A percentile compares a stretch with the other conserved stretches of the same genome.
These are phyloP conservation scores for Tetropium fuscum DNA, from an alignment of 2,888 invertebrate genomes.

Conservation along the genomic window DNA sequence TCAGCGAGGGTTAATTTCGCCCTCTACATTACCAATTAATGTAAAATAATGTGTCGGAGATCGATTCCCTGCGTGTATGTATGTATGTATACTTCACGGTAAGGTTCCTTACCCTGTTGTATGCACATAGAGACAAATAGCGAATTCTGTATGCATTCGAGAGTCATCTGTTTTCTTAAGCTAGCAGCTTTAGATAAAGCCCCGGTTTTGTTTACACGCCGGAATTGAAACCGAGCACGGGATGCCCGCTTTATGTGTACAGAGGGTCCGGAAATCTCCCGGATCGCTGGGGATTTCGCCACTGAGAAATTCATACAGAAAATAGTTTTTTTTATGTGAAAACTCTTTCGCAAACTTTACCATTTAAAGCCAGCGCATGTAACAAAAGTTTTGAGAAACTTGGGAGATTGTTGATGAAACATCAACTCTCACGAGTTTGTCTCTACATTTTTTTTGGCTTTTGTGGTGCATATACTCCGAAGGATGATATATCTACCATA, in stretches of 20 bases:
- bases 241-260: slow-evolving; percentile 13
- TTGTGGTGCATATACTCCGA: no score
- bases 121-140: slow-evolving; percentile 34
- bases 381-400: no score
- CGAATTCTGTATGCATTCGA: slow-evolving; percentile 56
- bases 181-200: slow-evolving; percentile 57
- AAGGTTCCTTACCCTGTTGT: slow-evolving; percentile 9
- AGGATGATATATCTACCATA: no score
- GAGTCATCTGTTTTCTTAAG: slow-evolving; percentile 63
- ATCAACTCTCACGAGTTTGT: no score
- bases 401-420: no score
- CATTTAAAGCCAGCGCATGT: no score
- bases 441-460: no score
- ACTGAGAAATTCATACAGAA: slow-evolving; percentile 17
- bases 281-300: slow-evolving; percentile 20
- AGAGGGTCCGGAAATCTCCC: slow-evolving; percentile 15
- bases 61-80: background rate
- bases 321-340: slow-evolving; percentile 17
- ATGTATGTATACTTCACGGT: slow-evolving; percentile 5
- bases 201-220: slow-evolving; percentile 59
- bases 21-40: no score
- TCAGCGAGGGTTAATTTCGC: no score
- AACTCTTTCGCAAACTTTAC: background rate
- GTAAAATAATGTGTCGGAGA: no score
- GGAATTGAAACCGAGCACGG: slow-evolving; percentile 60